Evolutionary conservation across 1,140 invertebrate genomes (phyloP).

Genomic region (Colletes gigas): DNA sequence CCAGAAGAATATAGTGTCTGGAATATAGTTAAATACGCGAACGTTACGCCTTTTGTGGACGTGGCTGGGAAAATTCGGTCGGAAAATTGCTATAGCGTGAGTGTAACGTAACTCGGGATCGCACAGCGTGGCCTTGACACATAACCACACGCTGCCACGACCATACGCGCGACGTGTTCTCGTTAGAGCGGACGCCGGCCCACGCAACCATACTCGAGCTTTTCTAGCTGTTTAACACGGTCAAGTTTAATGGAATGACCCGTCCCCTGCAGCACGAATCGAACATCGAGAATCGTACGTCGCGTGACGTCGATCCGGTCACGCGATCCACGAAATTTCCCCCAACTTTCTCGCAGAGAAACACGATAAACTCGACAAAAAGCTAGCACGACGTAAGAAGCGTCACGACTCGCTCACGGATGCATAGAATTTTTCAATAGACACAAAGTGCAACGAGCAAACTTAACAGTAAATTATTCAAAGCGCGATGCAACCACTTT

Average conservation of each 20-base stretch:
- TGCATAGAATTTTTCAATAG: no score
- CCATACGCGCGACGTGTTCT: constrained; percentile 6
- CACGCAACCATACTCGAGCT: neutral
- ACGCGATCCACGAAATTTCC: neutral
- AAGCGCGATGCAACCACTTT: no score
- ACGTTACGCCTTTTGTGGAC: no score
- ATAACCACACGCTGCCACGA: neutral
- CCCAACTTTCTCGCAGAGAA: neutral
- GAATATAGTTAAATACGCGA: no score
- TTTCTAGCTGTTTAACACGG: constrained; percentile 30
- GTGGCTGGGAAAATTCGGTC: neutral
- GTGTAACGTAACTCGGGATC: neutral
- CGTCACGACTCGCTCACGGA: no score
- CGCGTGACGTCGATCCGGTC: neutral
- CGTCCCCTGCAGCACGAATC: constrained; percentile 19
- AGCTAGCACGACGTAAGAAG: no score
- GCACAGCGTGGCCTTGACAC: constrained; percentile 28
- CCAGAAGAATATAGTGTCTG: no score
- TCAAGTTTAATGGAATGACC: constrained; percentile 38
- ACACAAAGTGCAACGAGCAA: no score
- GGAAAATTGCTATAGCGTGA: neutral
- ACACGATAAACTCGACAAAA: no score
- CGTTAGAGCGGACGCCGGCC: constrained; percentile 1
- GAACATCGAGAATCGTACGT: neutral
- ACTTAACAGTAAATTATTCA: no score